These are phyloP conservation scores for Leuctra nigra DNA, from an alignment of 2,888 invertebrate species.

Conservation along the genomic window DNA sequence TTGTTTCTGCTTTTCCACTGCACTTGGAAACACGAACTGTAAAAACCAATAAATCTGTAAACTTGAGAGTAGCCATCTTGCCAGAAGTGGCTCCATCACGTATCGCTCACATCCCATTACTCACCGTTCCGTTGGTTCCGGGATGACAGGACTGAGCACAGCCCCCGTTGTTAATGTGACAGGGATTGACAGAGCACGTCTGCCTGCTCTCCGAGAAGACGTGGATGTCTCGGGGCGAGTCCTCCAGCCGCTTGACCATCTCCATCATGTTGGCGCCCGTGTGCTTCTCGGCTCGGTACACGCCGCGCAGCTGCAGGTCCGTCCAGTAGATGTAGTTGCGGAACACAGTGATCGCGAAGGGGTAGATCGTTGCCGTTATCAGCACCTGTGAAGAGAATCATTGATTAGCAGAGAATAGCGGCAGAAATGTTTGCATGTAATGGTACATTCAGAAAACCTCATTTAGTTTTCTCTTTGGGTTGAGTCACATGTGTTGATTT, in stretches of 20 bases:
- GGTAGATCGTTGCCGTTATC: constrained; percentile 87
- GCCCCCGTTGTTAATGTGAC: constrained; percentile 88
- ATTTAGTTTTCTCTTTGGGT: no score
- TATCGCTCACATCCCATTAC: no score
- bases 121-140: constrained; percentile 63
- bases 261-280: constrained; percentile 93
- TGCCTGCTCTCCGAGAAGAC: constrained; percentile 76
- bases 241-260: constrained; percentile 87
- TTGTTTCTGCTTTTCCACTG: no score
- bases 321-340: constrained; percentile 95
- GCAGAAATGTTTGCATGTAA: no score
- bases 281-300: constrained; percentile 94
- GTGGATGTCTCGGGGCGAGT: constrained; percentile 88
- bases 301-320: constrained; percentile 84
- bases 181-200: constrained; percentile 72
- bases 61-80: no score
- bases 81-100: no score
- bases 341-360: constrained; percentile 89
- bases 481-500: no score
- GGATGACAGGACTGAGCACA: constrained; percentile 94
- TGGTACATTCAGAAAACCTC: no score
- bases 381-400: constrained; percentile 49
- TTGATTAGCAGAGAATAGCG: no score
- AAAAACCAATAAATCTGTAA: no score
- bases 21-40: no score